Conservation (phyloP, 2,888 invertebrate species). For the Sicus ferrugineus region DNA sequence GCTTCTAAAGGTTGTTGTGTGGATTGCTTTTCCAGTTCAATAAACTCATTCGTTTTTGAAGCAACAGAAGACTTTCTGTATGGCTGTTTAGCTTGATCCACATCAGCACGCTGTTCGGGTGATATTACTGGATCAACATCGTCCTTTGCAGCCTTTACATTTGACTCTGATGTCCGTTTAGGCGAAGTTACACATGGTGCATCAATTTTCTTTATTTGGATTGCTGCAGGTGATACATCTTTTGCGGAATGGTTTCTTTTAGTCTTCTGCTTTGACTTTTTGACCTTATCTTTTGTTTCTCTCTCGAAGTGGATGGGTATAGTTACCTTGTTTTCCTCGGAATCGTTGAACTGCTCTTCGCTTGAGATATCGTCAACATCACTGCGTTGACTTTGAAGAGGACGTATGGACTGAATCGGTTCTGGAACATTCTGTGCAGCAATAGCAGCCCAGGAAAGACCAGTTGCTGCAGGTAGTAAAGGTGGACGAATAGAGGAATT, state of each 20-base stretch:
- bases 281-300: constrained; percentile 44
- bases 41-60: no score
- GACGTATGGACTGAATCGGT: constrained; percentile 52
- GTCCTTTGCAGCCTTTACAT: background rate
- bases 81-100: no score
- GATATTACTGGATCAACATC: background rate
- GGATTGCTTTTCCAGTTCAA: background rate
- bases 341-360: constrained; percentile 7
- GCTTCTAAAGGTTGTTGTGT: no score
- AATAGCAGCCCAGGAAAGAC: constrained; percentile 56
- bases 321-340: constrained; percentile 35
- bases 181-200: background rate
- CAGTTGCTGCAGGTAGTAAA: constrained; percentile 40
- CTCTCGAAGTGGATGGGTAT: constrained; percentile 45
- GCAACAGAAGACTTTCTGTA: background rate
- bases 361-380: background rate
- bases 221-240: constrained; percentile 22
- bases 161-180: background rate
- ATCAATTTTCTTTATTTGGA: constrained; percentile 13
- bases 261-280: constrained; percentile 50
- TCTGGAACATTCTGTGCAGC: constrained; percentile 56
- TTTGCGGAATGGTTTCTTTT: constrained; percentile 44
- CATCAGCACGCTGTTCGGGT: no score
- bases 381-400: constrained; percentile 41
- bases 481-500: background rate